These are phyloP conservation scores for Dicaeum eximium DNA, from an alignment of 2,113 vertebrate species.

Conservation along the genomic window DNA sequence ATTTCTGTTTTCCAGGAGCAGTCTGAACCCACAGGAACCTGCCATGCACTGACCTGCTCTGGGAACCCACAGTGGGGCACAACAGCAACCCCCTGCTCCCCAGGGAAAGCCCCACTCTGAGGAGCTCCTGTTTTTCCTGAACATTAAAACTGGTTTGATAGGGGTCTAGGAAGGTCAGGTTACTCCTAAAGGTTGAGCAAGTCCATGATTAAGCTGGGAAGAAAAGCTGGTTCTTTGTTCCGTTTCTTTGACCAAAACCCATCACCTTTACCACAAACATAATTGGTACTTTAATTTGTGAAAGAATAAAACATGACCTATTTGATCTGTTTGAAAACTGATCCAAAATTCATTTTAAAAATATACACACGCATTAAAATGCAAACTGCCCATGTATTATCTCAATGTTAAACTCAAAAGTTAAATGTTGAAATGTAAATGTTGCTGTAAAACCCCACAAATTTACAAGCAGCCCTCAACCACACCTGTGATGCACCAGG, in stretches of 20 bases:
- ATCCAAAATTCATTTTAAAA: background rate
- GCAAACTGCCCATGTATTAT: background rate
- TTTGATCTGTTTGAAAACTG: background rate
- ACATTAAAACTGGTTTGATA: background rate
- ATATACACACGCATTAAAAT: background rate
- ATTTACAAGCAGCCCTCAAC: background rate
- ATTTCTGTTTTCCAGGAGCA: background rate
- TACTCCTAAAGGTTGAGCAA: background rate
- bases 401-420: background rate
- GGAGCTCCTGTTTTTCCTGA: background rate
- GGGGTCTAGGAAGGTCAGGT: background rate
- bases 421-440: background rate
- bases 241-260: background rate
- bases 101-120: background rate
- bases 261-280: fast-evolving
- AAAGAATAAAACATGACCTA: background rate
- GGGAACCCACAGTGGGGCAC: background rate
- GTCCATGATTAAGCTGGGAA: background rate
- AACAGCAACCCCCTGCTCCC: background rate
- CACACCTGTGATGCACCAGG: background rate
- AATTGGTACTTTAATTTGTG: background rate
- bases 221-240: background rate
- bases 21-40: fast-evolving
- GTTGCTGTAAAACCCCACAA: background rate
- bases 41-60: background rate